phyloP scores from a whole-genome alignment of 37 sponge, comb jelly and placozoan species.

The Oopsacas minuta region DNA sequence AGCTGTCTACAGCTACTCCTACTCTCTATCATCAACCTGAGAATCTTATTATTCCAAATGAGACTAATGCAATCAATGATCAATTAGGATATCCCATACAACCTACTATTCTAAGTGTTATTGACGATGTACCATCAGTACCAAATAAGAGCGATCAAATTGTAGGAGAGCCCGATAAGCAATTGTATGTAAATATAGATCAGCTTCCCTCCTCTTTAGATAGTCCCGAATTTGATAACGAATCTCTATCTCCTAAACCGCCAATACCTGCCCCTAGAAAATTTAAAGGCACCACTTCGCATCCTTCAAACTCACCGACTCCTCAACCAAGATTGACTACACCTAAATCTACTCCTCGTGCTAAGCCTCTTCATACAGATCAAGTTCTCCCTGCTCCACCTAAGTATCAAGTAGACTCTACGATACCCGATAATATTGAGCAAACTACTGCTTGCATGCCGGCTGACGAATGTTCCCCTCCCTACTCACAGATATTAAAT shows the following conservation, averaged over 20 bases:
- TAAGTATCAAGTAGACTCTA: no score
- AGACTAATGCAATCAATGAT: not conserved
- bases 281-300: not conserved
- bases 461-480: no score
- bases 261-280: not conserved
- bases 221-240: not conserved
- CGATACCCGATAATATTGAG: no score
- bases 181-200: not conserved
- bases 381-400: not conserved
- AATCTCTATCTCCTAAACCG: not conserved
- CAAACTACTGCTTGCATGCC: no score
- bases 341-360: not conserved
- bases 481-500: no score
- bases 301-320: not conserved
- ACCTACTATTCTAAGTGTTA: not conserved
- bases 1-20: not conserved
- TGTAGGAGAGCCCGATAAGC: not conserved
- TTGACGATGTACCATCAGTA: not conserved
- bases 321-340: not conserved
- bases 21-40: not conserved
- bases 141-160: not conserved
- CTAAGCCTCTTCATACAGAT: not conserved
- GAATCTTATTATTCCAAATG: not conserved
- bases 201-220: not conserved
- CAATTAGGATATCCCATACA: not conserved